These are phyloP conservation scores for Naso thynnoides DNA, from an alignment of 2,797 vertebrate genomes.

Conservation along the genomic window DNA sequence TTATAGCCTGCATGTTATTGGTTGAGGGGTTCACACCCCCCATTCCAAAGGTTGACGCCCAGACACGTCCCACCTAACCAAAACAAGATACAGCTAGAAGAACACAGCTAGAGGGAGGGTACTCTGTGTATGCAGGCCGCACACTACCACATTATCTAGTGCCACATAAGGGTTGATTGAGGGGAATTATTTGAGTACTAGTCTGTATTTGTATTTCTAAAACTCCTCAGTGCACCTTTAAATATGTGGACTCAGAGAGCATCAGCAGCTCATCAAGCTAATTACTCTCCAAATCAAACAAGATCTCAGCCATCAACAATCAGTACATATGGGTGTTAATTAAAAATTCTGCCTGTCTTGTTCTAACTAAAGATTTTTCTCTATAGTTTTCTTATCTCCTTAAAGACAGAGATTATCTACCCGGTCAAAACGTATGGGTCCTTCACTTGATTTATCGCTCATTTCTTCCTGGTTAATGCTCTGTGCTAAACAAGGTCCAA, in stretches of 20 bases:
- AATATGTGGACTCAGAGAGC: slow-evolving; percentile 28
- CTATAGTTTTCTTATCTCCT: slow-evolving; percentile 82
- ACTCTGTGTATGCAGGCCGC: no score
- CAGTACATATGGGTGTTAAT: slow-evolving; percentile 47
- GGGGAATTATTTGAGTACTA: no score
- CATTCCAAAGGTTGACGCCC: no score
- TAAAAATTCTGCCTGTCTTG: slow-evolving; percentile 66
- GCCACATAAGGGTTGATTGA: no score
- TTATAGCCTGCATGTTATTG: no score
- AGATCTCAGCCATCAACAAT: slow-evolving; percentile 76
- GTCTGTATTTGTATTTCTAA: no score
- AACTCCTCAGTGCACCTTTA: no score
- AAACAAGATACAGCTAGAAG: no score
- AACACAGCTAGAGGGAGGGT: no score
- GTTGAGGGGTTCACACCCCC: no score
- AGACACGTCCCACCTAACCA: no score
- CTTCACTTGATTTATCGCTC: slow-evolving; percentile 83
- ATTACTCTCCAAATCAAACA: slow-evolving; percentile 42
- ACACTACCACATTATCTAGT: no score
- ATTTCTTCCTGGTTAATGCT: slow-evolving; percentile 84
- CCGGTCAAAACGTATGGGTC: slow-evolving; percentile 83
- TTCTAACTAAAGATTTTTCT: slow-evolving; percentile 82
- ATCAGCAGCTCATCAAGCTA: neutral
- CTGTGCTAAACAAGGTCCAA: slow-evolving; percentile 81
- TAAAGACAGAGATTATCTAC: slow-evolving; percentile 86